phyloP scores from a whole-genome alignment of 2,888 invertebrate genomes.

The Nemapogon koenigi region DNA sequence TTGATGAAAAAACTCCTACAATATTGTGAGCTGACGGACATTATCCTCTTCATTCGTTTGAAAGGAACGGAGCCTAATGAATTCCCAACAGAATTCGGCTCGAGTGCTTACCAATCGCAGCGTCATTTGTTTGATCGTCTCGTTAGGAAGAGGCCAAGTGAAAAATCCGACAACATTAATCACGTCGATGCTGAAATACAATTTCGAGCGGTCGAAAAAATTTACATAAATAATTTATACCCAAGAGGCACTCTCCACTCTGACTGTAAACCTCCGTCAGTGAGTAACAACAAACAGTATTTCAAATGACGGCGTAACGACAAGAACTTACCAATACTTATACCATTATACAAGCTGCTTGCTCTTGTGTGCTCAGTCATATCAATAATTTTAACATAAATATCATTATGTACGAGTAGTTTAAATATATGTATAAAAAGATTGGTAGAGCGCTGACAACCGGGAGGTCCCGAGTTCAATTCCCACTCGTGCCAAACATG shows the following conservation, averaged over 20 bases:
- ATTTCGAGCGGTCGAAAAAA: conserved; percentile 52
- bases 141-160: conserved; percentile 44
- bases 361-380: too few species aligned
- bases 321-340: too few species aligned
- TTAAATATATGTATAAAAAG: too few species aligned
- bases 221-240: conserved; percentile 62
- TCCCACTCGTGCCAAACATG: too few species aligned
- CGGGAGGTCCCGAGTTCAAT: too few species aligned
- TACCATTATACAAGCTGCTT: too few species aligned
- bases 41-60: conserved; percentile 26
- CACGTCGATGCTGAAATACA: conserved; percentile 54
- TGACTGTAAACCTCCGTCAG: conserved; percentile 27
- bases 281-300: background rate
- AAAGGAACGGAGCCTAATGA: conserved; percentile 33
- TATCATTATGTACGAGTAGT: too few species aligned
- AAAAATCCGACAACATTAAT: conserved; percentile 58
- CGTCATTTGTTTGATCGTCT: conserved; percentile 52
- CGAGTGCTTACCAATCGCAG: conserved; percentile 41
- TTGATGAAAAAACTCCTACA: conserved; percentile 14
- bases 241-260: conserved; percentile 29
- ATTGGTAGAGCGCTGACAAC: too few species aligned
- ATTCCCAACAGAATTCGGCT: conserved; percentile 40
- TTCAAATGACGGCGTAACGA: conserved; percentile 9
- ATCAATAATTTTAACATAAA: too few species aligned
- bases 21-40: conserved; percentile 31